Conservation (phyloP, 1,140 invertebrate species). For the Dendroctonus valens region DNA sequence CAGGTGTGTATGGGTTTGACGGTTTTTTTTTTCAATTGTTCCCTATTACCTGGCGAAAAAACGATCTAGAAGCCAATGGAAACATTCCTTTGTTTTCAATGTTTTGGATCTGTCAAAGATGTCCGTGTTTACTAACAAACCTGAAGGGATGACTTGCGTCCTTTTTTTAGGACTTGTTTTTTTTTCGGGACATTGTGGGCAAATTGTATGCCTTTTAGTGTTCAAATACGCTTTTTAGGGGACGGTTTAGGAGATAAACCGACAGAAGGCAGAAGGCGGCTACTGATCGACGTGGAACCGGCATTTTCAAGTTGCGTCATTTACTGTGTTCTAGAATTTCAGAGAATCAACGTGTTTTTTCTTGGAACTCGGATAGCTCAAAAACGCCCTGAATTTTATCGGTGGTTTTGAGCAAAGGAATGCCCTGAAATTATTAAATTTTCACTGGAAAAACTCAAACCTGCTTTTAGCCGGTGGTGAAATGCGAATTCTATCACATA, state of each 20-base stretch:
- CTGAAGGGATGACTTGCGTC: not conserved
- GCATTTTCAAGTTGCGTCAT: not conserved
- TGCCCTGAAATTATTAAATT: too few species aligned
- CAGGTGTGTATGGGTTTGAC: conserved; percentile 36
- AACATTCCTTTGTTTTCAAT: conserved; percentile 13
- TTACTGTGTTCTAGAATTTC: too few species aligned
- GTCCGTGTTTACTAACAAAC: conserved; percentile 24
- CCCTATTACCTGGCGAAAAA: not conserved
- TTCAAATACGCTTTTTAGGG: not conserved
- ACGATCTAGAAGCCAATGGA: not conserved
- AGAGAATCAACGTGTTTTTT: too few species aligned
- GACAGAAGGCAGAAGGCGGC: not conserved
- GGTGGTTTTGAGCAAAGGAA: too few species aligned
- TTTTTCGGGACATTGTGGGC: not conserved
- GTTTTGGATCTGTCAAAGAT: conserved; percentile 11
- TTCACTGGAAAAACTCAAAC: too few species aligned
- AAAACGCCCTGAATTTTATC: too few species aligned
- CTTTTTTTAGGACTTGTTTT: not conserved
- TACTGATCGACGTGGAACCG: not conserved
- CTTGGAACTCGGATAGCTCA: too few species aligned
- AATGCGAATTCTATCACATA: too few species aligned
- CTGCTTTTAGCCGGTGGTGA: too few species aligned
- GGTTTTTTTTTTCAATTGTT: not conserved
- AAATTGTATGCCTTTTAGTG: not conserved
- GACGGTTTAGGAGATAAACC: too few species aligned